These are phyloP conservation scores for Acromyrmex echinatior DNA, from an alignment of 1,140 invertebrate species.

Conservation along the genomic window DNA sequence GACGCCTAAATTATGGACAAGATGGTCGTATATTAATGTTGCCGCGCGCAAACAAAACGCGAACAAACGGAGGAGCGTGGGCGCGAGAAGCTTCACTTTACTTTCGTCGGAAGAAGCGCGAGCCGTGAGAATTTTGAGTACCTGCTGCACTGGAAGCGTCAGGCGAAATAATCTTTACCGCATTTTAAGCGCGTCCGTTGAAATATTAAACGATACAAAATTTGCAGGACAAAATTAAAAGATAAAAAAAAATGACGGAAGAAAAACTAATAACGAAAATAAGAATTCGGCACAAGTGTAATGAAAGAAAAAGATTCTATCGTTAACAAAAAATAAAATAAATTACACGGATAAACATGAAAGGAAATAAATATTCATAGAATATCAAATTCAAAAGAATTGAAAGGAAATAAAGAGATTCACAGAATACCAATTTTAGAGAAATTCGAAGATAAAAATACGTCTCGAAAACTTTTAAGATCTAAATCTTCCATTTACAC, in stretches of 20 bases:
- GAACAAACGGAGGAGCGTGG: neutral
- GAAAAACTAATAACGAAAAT: neutral
- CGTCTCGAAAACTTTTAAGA: neutral
- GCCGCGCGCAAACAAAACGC: conserved; percentile 36
- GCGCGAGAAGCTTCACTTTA: conserved; percentile 16
- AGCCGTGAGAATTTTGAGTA: conserved; percentile 49
- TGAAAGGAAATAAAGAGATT: no score
- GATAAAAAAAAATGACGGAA: neutral
- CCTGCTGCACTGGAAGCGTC: neutral
- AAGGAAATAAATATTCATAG: neutral
- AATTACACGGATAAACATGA: no score
- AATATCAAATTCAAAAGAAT: neutral
- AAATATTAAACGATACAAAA: neutral
- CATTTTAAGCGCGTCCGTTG: neutral
- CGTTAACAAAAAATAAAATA: no score
- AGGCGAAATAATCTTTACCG: neutral
- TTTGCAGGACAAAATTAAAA: neutral
- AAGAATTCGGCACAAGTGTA: neutral
- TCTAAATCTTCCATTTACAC: neutral
- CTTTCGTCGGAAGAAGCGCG: conserved; percentile 13
- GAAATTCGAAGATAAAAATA: neutral
- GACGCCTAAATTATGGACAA: conserved; percentile 45
- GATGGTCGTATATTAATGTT: conserved; percentile 41
- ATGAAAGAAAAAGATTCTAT: neutral
- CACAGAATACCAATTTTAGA: no score